phyloP scores from a whole-genome alignment of 2,797 vertebrate genomes.

The Salmo trutta region DNA sequence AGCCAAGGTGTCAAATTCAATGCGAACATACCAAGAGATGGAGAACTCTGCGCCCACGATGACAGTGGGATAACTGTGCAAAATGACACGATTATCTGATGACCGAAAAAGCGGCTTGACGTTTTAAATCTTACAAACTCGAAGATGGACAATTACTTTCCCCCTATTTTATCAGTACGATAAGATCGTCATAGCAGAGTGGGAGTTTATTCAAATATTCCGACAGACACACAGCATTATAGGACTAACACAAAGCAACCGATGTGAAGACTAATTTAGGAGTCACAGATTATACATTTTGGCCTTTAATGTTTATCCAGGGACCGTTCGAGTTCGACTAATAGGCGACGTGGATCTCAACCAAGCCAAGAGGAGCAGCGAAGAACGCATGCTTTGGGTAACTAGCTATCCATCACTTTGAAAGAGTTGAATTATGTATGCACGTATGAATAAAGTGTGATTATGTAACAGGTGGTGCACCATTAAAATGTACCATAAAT shows the following conservation, averaged over 20 bases:
- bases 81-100: slow-evolving; percentile 31
- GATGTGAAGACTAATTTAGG: not conserved
- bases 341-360: slow-evolving; percentile 37
- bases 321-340: not conserved
- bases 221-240: not conserved
- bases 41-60: slow-evolving; percentile 45
- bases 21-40: slow-evolving; percentile 47
- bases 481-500: slow-evolving; percentile 4
- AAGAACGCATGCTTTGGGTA: slow-evolving; percentile 77
- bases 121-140: slow-evolving; percentile 2
- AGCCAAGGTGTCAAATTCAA: slow-evolving; percentile 29
- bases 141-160: not conserved
- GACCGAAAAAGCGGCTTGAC: not conserved
- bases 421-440: slow-evolving; percentile 26
- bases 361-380: slow-evolving; percentile 57
- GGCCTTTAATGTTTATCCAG: slow-evolving; percentile 13
- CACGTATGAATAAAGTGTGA: slow-evolving; percentile 47
- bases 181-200: not conserved
- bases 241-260: not conserved
- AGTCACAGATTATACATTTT: too few relatives aligned
- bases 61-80: slow-evolving; percentile 21
- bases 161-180: not conserved
- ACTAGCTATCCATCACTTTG: slow-evolving; percentile 63
- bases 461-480: slow-evolving; percentile 69
- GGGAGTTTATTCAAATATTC: not conserved